Conservation (phyloP, 2,888 invertebrate genomes). For the Cephalotes varians region DNA sequence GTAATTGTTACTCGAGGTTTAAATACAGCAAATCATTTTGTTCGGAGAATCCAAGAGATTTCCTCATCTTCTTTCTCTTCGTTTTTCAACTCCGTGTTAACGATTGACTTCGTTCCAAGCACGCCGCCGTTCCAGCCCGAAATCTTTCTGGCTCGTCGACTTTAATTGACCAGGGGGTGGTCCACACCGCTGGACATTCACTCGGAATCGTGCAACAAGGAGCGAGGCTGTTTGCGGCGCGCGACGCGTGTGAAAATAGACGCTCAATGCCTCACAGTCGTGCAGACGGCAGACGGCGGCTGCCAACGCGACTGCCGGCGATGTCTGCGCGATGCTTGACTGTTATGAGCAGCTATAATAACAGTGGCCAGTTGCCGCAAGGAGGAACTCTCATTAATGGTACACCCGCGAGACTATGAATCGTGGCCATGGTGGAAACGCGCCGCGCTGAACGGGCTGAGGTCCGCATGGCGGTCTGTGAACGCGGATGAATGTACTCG, state of each 20-base stretch:
- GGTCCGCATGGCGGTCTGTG: constrained; percentile 62
- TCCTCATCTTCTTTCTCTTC: background rate
- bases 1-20: background rate
- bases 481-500: constrained; percentile 72
- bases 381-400: constrained; percentile 82
- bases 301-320: constrained; percentile 68
- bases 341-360: constrained; percentile 84
- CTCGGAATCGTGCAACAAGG: constrained; percentile 74
- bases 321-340: constrained; percentile 65
- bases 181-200: constrained; percentile 62
- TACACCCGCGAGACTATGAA: constrained; percentile 83
- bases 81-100: background rate
- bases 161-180: constrained; percentile 63
- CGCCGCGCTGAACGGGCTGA: constrained; percentile 60
- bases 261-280: constrained; percentile 80
- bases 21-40: background rate
- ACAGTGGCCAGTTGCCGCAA: constrained; percentile 76
- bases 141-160: constrained; percentile 50
- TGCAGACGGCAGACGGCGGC: constrained; percentile 66
- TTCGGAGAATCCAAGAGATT: background rate
- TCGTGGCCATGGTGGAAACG: constrained; percentile 77
- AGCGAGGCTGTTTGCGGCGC: constrained; percentile 77
- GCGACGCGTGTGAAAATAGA: constrained; percentile 80
- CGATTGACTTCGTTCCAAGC: constrained; percentile 31
- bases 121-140: constrained; percentile 22